Evolutionary conservation across 2,113 vertebrate species (phyloP).

Genomic region (Mormoops blainvillei): DNA sequence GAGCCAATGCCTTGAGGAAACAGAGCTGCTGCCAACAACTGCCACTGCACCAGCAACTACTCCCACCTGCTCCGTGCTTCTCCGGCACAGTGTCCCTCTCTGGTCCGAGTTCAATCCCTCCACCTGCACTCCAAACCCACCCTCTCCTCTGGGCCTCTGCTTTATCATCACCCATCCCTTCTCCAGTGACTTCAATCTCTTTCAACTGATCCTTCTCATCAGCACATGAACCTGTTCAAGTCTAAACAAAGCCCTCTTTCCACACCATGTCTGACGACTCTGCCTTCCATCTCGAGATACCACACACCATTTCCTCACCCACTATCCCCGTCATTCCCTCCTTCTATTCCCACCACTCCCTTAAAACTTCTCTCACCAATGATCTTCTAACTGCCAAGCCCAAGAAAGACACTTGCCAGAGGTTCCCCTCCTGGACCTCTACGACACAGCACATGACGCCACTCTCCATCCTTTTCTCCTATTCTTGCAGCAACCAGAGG

Average conservation of each 20-base stretch:
- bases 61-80: background rate
- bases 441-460: background rate
- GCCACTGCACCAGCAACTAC: background rate
- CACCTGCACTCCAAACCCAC: background rate
- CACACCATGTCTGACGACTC: background rate
- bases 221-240: background rate
- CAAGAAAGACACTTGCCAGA: background rate
- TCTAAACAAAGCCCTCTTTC: background rate
- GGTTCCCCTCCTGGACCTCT: background rate
- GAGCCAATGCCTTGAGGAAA: background rate
- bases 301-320: background rate
- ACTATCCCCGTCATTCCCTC: background rate
- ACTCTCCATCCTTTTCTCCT: background rate
- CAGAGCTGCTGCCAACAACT: background rate
- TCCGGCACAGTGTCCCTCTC: background rate
- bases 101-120: background rate
- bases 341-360: background rate
- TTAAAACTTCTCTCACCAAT: background rate
- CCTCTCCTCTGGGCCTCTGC: background rate
- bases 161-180: background rate
- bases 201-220: background rate
- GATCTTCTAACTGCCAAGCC: background rate
- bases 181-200: background rate
- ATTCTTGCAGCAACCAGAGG: background rate
- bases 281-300: background rate